Base-by-base conservation (phyloP, 2,888 invertebrate genomes). In the Lycaena phlaeas region DNA sequence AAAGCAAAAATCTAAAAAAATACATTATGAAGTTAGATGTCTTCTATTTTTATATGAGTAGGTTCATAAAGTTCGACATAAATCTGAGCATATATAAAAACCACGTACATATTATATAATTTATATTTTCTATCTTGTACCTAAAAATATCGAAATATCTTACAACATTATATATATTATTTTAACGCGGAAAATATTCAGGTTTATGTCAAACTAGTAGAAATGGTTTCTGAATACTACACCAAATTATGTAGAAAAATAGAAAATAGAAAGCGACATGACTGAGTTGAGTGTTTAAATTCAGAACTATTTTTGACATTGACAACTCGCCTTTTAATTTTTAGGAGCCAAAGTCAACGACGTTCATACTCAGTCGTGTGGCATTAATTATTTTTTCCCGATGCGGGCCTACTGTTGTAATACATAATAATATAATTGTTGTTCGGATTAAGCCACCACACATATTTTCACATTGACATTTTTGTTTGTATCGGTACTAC, bases 21-120 rank as follows among this genome's bases (percentile, higher is more conserved):
- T 11, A 22, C 18, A 34, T 18, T 22, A 18, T 34, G 22, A 34
- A 18, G 34, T 34, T 34, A 22, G 22, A 22, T 34, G 34, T 34
- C 34, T 34, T 34, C 34, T 34, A 34, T 34, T 34, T 34, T 34
- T 34, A 34, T 34, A 34, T 34, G 34, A 34, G 34, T 34, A 34
- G 34, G 22, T 17, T 34, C 6, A 22, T 4, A 22, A 5, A 22
- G 34, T 34, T 9, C 12, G 18, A 18, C 34, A 22, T 31, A 31
- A 18, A 34, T 18, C 34, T 9, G 22, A 34, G 9, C 17, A 7
- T n/a, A 22, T 9, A 34, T 6, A 14, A 34, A 34, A 9, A 18
- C 11, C 11, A 11, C 18, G 17, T 3, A 9, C 22, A 4, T 22
- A 18, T 4, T 9, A 22, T 22, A 2, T 7, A 22, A 22, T 22